phyloP scores from a whole-genome alignment of 2,113 vertebrate genomes.

The Chitala chitala region DNA sequence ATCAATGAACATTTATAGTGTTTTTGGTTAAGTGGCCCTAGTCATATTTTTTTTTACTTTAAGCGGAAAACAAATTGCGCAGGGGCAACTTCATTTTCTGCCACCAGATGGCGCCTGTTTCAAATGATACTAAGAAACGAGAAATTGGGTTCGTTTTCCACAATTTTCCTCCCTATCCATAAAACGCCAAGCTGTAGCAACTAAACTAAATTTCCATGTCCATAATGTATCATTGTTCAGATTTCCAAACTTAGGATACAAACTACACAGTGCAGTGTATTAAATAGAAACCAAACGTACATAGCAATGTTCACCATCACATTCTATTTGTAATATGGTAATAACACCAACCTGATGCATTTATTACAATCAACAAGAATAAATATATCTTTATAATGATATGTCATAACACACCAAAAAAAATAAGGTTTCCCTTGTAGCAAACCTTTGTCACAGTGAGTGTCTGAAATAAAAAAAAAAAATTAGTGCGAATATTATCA shows the following conservation, averaged over 20 bases:
- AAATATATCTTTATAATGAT: not conserved
- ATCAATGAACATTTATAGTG: no score
- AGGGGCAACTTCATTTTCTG: no score
- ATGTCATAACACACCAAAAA: slow-evolving; percentile 8
- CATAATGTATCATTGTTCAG: not conserved
- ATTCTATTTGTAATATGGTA: not conserved
- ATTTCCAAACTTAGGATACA: not conserved
- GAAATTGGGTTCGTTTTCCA: no score
- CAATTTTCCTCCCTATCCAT: not conserved
- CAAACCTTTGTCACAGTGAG: not conserved
- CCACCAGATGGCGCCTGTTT: not conserved
- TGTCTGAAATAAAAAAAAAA: no score
- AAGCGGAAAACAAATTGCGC: no score
- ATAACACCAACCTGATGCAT: not conserved
- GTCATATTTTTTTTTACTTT: no score
- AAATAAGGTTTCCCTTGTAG: not conserved
- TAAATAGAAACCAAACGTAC: not conserved
- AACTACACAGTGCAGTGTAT: not conserved
- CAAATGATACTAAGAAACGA: no score
- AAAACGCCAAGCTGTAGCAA: not conserved
- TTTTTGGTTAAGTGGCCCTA: no score
- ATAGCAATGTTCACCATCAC: not conserved
- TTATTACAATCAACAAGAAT: not conserved
- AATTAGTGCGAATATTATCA: slow-evolving; percentile 7
- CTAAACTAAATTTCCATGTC: not conserved